Base-by-base conservation (phyloP, 2,888 invertebrate genomes). In the Iphiclides podalirius region DNA sequence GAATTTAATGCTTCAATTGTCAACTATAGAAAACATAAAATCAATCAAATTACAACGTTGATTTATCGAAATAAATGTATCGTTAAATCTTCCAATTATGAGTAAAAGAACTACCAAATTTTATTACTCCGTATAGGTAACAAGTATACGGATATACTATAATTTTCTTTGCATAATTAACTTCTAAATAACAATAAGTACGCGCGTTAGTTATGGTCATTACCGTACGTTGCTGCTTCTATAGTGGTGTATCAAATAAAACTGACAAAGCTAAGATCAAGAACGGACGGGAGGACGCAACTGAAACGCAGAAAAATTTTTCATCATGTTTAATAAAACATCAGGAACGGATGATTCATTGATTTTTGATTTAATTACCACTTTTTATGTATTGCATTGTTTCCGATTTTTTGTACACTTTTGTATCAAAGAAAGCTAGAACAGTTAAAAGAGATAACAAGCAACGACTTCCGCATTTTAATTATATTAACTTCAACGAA, bases 181-280 rank as follows among this genome's bases (percentile, higher is more conserved):
- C 28, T 15, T 36, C 16, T 9, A 36, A 51, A 45, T 40, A 36
- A 45, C 8, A 33, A 45, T 40, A 45, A 50, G 17, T 41, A 37
- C n/a, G 4, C 0, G 13, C 11, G 44, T 51, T 51, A 36, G 50
- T 41, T 36, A 45, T 31, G 45, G 20, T 46, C 31, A 50, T 50
- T 45, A 41, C 16, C 3, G 35, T 41, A 11, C n/a, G 2, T 31
- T 11, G 6, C 6, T 31, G 11, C 7, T 8, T 15, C 14, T 34
- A 13, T 8, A n/a, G 14, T 15, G 8, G n/a, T 36, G 36, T 8
- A n/a, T 12, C 6, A 35, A 15, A 4, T 16, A 36, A 36, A 31
- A 31, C n/a, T 11, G 31, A 11, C 31, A n/a, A 11, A n/a, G n/a
- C 26, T 9, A 26, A 26, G 9, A 26, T 20, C 20, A 20, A 20